phyloP scores from a whole-genome alignment of 2,113 vertebrate species.

The Podilymbus podiceps region DNA sequence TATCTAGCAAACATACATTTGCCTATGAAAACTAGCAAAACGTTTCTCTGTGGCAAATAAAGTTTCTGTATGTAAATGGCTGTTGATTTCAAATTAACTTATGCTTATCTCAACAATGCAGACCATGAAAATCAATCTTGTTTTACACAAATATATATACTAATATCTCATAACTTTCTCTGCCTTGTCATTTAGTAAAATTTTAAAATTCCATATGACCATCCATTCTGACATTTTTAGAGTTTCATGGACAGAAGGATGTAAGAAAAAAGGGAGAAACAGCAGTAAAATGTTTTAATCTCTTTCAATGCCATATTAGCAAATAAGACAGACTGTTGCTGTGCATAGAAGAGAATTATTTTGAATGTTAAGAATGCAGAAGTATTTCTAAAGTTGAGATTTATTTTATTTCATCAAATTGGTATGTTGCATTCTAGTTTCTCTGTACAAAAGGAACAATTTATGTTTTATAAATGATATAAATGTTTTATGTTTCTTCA shows the following conservation, averaged over 20 bases:
- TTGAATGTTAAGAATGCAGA: not conserved
- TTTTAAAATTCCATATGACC: conserved; percentile 25
- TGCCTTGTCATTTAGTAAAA: conserved; percentile 67
- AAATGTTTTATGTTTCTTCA: too few species aligned
- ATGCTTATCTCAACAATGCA: conserved; percentile 19
- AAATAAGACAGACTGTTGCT: not conserved
- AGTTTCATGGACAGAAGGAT: not conserved
- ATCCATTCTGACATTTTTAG: not conserved
- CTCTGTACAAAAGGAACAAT: not conserved
- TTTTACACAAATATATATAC: conserved; percentile 56
- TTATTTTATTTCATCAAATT: not conserved
- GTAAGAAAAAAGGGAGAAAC: not conserved
- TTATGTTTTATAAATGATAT: not conserved
- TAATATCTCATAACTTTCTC: conserved; percentile 55
- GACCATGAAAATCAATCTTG: conserved; percentile 51
- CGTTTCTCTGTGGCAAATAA: not conserved
- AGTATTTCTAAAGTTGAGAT: not conserved
- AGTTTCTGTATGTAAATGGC: not conserved
- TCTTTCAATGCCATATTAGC: not conserved
- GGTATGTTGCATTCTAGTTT: not conserved
- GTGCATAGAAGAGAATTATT: not conserved
- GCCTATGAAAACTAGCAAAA: not conserved
- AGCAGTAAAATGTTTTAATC: not conserved
- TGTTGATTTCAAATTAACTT: not conserved
- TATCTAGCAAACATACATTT: not conserved